Evolutionary conservation across 2,113 vertebrate genomes (phyloP).

Genomic region (Oceanodroma tethys): DNA sequence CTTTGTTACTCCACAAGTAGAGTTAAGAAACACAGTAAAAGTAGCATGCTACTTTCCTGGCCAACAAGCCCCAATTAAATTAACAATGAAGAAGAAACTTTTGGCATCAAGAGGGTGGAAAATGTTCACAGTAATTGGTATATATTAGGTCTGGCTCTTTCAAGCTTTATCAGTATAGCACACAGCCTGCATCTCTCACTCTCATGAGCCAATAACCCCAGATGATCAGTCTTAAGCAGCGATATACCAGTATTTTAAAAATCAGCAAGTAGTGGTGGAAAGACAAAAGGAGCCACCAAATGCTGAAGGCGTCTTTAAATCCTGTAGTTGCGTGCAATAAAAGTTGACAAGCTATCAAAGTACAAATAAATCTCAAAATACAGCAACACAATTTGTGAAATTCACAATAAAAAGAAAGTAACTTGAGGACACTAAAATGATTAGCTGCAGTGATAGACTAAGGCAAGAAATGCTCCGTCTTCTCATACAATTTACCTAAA

Average conservation of each 20-base stretch:
- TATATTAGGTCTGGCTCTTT: background rate
- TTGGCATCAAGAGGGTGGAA: background rate
- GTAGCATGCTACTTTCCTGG: background rate
- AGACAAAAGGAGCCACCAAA: background rate
- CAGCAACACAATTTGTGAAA: rapidly evolving
- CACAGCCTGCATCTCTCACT: background rate
- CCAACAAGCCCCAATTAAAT: background rate
- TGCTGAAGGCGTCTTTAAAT: background rate
- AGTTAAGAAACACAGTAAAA: background rate
- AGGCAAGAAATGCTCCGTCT: background rate
- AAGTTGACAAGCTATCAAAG: background rate
- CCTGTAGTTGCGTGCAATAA: background rate
- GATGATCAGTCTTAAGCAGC: background rate
- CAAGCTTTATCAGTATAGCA: background rate
- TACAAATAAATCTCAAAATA: background rate
- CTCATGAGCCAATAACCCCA: background rate
- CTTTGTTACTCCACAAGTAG: background rate
- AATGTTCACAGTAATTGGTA: background rate
- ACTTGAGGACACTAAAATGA: background rate
- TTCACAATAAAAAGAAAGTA: background rate
- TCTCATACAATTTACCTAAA: background rate
- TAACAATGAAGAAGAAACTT: background rate
- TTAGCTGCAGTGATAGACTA: background rate
- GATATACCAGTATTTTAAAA: background rate
- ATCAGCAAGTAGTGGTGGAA: background rate